These are phyloP conservation scores for Channa argus DNA, from an alignment of 2,113 vertebrate species.

Conservation along the genomic window DNA sequence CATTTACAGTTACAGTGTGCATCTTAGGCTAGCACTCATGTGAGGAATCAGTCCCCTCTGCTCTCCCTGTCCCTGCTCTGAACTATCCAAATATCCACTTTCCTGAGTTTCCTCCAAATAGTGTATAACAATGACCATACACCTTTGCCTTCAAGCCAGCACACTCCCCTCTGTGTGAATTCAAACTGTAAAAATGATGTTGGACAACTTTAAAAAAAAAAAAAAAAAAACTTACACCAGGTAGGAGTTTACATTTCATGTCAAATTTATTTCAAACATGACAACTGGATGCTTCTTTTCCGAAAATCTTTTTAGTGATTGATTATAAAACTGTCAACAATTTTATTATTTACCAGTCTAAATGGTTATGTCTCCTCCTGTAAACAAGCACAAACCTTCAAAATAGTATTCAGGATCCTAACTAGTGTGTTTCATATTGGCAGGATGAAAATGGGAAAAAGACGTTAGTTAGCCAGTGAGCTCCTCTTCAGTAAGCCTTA, in stretches of 20 bases:
- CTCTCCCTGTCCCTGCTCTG: no score
- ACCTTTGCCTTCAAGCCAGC: conserved; percentile 38
- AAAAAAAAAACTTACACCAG: neutral
- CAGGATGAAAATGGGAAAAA: neutral
- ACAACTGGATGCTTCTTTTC: conserved; percentile 8
- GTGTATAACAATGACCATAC: conserved; percentile 25
- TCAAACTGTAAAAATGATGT: conserved; percentile 26
- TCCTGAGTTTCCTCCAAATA: conserved; percentile 11
- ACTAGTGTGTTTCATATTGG: neutral
- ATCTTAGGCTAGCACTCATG: no score
- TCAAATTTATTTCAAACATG: conserved; percentile 8
- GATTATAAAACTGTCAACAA: conserved; percentile 12
- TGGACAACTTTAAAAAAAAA: conserved; percentile 2
- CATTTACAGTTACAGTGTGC: no score
- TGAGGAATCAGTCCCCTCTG: no score
- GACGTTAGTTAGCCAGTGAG: conserved; percentile 10
- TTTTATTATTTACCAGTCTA: conserved; percentile 7
- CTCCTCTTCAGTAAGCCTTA: neutral
- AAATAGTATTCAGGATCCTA: neutral
- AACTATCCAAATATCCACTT: no score
- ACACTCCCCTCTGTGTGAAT: conserved; percentile 22
- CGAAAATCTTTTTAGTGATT: conserved; percentile 5
- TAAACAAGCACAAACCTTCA: conserved; percentile 9
- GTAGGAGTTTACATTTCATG: neutral
- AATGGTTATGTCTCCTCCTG: neutral